Conservation (phyloP, 2,888 invertebrate genomes). For the Lysandra coridon region DNA sequence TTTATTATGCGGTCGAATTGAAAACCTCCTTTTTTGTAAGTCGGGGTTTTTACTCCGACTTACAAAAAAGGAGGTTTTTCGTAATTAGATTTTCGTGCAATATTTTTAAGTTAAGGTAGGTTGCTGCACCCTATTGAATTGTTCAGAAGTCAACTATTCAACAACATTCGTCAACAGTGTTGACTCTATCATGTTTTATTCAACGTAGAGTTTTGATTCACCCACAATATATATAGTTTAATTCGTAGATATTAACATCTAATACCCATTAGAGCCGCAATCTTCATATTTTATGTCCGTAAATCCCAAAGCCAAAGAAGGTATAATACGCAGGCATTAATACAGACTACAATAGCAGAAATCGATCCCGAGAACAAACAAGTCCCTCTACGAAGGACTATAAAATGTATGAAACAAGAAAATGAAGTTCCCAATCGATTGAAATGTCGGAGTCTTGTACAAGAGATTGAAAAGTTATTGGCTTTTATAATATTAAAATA, state of each 20-base stretch:
- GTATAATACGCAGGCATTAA: neutral
- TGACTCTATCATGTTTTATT: neutral
- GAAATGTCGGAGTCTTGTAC: neutral
- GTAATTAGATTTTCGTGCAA: neutral
- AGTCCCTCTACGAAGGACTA: neutral
- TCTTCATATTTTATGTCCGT: neutral
- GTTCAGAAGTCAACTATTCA: neutral
- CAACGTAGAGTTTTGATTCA: neutral
- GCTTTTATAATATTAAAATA: neutral
- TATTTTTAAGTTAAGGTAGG: neutral
- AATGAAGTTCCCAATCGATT: neutral
- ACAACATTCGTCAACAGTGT: neutral
- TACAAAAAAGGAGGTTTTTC: too few relatives aligned
- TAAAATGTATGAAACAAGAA: conserved; percentile 9
- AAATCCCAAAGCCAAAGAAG: neutral
- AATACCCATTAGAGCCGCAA: neutral
- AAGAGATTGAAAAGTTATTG: neutral
- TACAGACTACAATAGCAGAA: neutral
- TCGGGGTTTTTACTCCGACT: too few relatives aligned
- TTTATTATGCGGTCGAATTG: too few relatives aligned
- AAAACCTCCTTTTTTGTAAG: too few relatives aligned
- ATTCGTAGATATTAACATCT: neutral
- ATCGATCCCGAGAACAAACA: conserved; percentile 1
- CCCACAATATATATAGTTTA: neutral
- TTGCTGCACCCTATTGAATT: neutral